Conservation (phyloP, 2,113 vertebrate species). For the Oryzias woworae region DNA sequence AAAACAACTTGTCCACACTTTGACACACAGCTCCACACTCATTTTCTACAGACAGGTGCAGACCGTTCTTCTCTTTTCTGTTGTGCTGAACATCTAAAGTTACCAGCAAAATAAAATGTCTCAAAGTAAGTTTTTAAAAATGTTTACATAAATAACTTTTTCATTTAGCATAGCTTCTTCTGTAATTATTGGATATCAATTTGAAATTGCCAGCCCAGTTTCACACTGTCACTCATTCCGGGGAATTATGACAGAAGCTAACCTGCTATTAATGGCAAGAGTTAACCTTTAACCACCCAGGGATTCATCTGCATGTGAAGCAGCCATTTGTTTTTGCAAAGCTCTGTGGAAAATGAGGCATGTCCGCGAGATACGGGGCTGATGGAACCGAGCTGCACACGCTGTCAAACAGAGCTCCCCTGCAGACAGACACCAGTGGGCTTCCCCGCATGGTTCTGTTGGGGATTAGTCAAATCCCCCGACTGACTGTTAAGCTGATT, state of each 20-base stretch:
- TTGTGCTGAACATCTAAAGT: no score
- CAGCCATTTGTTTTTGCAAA: conserved; percentile 16
- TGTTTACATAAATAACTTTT: no score
- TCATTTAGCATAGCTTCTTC: no score
- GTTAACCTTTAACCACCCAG: conserved; percentile 8
- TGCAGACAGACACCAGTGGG: conserved; percentile 44
- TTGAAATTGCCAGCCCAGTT: background rate
- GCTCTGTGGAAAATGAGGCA: conserved; percentile 17
- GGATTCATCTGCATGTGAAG: conserved; percentile 28
- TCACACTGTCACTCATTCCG: background rate
- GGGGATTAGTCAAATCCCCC: conserved; percentile 70
- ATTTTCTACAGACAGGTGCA: no score
- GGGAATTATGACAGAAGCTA: conserved; percentile 30
- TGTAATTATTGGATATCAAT: no score
- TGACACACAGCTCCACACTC: no score
- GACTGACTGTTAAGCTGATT: conserved; percentile 71
- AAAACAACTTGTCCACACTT: no score
- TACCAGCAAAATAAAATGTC: no score
- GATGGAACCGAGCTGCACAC: conserved; percentile 37
- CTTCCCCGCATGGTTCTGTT: conserved; percentile 63
- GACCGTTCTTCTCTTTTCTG: no score
- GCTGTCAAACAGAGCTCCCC: conserved; percentile 29
- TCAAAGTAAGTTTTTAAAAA: no score
- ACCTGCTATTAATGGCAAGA: conserved; percentile 10
- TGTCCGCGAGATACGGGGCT: conserved; percentile 26